Evolutionary conservation across 2,113 vertebrate genomes (phyloP).

Genomic region (Empidonax traillii): DNA sequence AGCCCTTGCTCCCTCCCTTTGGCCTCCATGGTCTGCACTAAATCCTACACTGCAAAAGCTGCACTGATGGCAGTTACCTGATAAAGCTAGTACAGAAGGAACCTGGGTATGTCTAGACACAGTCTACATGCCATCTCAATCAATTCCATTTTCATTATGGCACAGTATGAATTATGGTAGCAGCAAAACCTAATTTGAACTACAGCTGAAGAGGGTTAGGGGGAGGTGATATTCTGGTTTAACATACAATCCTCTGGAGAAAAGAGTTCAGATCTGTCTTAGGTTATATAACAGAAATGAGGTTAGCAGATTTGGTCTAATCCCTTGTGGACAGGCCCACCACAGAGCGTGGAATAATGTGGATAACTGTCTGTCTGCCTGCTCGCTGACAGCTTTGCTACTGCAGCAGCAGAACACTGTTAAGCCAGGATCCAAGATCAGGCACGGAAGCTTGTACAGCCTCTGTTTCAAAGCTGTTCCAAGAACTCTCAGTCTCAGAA

Average conservation of each 20-base stretch:
- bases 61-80: neutral
- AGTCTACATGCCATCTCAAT: neutral
- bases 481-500: neutral
- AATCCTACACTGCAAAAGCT: neutral
- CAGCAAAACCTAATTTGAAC: conserved; percentile 33
- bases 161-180: neutral
- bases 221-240: conserved; percentile 32
- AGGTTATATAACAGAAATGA: conserved; percentile 57
- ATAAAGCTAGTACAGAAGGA: neutral
- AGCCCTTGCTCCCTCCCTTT: neutral
- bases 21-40: accelerated
- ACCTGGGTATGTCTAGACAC: neutral
- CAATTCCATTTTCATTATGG: neutral
- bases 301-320: conserved; percentile 63
- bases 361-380: conserved; percentile 4
- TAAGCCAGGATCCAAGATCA: neutral
- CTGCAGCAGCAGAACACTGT: neutral
- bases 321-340: conserved; percentile 55
- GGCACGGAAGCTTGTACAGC: neutral
- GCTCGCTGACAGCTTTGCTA: neutral
- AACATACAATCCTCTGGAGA: conserved; percentile 23
- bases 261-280: conserved; percentile 44
- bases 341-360: conserved; percentile 37
- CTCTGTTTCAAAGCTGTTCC: neutral
- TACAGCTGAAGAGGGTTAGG: conserved; percentile 21